Conservation (phyloP, 2,113 vertebrate species). For the Puffinus mauretanicus region DNA sequence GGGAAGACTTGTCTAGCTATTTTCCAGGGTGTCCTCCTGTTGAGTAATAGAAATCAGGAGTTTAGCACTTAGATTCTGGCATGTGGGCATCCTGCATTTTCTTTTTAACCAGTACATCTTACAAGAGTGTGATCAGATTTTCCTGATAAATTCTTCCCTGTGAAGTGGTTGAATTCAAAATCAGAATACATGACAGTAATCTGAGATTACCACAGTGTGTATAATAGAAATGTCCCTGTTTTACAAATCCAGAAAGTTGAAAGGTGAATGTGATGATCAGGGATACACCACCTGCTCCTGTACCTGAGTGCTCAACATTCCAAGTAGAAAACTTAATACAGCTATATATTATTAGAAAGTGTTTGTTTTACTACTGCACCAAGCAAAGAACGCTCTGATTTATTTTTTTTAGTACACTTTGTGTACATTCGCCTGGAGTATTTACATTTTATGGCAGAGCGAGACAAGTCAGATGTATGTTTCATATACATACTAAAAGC, state of each 20-base stretch:
- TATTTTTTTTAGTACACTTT: not conserved
- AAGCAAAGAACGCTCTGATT: not conserved
- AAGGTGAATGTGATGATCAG: not conserved
- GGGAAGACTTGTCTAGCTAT: not conserved
- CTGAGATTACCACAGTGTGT: not conserved
- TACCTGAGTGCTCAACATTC: not conserved
- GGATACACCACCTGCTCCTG: not conserved
- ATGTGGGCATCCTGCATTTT: not conserved
- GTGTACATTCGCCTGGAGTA: slow-evolving; percentile 6
- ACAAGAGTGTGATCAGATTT: not conserved
- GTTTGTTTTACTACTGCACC: not conserved
- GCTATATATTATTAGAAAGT: not conserved
- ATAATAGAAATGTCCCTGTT: not conserved
- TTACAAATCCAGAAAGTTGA: not conserved
- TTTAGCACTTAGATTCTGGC: not conserved
- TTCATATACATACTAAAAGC: not conserved
- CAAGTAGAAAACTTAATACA: not conserved
- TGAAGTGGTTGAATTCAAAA: not conserved
- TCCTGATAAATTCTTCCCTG: not conserved
- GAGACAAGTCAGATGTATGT: not conserved
- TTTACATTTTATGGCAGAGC: slow-evolving; percentile 47
- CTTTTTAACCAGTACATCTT: not conserved
- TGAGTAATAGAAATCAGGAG: not conserved
- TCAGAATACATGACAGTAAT: not conserved
- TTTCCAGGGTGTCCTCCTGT: not conserved